Evolutionary conservation across 1,140 invertebrate species (phyloP).

Genomic region (Leptopilina boulardi): DNA sequence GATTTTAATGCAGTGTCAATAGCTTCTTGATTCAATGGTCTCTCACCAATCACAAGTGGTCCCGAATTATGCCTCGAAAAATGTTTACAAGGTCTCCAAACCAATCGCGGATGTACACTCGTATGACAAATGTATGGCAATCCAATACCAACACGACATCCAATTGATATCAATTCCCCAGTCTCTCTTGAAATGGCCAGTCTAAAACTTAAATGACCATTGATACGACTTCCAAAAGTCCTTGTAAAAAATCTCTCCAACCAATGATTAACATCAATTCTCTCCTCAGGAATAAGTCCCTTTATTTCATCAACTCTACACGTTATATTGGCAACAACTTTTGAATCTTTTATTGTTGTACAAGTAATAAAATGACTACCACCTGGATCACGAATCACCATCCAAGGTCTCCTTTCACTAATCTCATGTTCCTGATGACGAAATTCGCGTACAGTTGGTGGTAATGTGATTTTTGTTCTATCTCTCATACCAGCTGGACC

Average conservation of each 20-base stretch:
- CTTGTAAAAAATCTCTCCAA: slow-evolving; percentile 82
- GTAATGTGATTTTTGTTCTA: slow-evolving; percentile 81
- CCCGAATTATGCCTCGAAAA: slow-evolving; percentile 78
- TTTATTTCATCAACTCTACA: slow-evolving; percentile 83
- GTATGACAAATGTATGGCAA: slow-evolving; percentile 87
- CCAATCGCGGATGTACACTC: slow-evolving; percentile 79
- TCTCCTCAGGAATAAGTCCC: slow-evolving; percentile 82
- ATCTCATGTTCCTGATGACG: slow-evolving; percentile 81
- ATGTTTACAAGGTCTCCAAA: slow-evolving; percentile 80
- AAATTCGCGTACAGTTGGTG: slow-evolving; percentile 77
- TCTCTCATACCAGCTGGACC: slow-evolving; percentile 84
- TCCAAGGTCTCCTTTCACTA: slow-evolving; percentile 84
- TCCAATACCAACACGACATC: slow-evolving; percentile 85
- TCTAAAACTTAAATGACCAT: slow-evolving; percentile 86
- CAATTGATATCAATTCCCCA: slow-evolving; percentile 77
- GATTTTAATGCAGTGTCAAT: slow-evolving; percentile 74
- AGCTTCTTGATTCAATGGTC: slow-evolving; percentile 75
- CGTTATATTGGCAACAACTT: slow-evolving; percentile 86
- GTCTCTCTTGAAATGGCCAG: slow-evolving; percentile 78
- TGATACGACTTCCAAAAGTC: slow-evolving; percentile 79
- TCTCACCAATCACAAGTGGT: slow-evolving; percentile 71
- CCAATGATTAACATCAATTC: slow-evolving; percentile 83
- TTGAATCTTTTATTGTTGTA: slow-evolving; percentile 85
- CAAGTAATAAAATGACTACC: slow-evolving; percentile 87
- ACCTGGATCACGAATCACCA: slow-evolving; percentile 84